phyloP scores from a whole-genome alignment of 1,140 invertebrate genomes.

The Octopus bimaculoides region DNA sequence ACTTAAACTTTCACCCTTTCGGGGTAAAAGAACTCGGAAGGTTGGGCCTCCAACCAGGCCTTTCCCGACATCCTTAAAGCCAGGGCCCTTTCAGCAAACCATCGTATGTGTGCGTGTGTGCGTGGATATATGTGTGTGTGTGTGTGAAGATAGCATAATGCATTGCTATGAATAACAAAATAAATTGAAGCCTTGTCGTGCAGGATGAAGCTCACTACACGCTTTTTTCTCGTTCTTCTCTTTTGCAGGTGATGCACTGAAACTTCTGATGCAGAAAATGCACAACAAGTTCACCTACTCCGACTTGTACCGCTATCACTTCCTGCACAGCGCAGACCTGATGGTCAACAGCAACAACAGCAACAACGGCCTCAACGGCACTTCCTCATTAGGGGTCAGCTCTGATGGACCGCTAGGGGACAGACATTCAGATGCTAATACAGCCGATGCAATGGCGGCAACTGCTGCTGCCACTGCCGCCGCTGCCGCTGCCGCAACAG shows the following conservation, averaged over 20 bases:
- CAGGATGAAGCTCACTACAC: too few species aligned
- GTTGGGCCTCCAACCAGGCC: too few species aligned
- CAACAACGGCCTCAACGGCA: not conserved
- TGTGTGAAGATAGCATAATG: too few species aligned
- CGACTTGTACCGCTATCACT: not conserved
- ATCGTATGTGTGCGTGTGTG: too few species aligned
- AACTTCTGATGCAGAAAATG: not conserved
- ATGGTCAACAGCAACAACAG: not conserved
- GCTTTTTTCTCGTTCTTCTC: not conserved
- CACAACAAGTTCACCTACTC: not conserved
- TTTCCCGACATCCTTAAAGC: too few species aligned
- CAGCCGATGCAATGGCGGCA: not conserved
- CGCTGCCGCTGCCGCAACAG: not conserved
- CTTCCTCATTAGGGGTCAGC: not conserved
- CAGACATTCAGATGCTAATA: not conserved
- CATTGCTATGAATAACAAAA: too few species aligned
- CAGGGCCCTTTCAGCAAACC: too few species aligned
- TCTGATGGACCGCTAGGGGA: not conserved
- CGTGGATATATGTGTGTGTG: too few species aligned
- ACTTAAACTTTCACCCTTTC: too few species aligned
- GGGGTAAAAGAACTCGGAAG: too few species aligned
- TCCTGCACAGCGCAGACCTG: not conserved
- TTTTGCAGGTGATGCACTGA: not conserved
- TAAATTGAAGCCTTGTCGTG: too few species aligned
- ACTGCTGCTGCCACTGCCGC: not conserved